Conservation (phyloP, 2,113 vertebrate genomes). For the Antidorcas marsupialis region DNA sequence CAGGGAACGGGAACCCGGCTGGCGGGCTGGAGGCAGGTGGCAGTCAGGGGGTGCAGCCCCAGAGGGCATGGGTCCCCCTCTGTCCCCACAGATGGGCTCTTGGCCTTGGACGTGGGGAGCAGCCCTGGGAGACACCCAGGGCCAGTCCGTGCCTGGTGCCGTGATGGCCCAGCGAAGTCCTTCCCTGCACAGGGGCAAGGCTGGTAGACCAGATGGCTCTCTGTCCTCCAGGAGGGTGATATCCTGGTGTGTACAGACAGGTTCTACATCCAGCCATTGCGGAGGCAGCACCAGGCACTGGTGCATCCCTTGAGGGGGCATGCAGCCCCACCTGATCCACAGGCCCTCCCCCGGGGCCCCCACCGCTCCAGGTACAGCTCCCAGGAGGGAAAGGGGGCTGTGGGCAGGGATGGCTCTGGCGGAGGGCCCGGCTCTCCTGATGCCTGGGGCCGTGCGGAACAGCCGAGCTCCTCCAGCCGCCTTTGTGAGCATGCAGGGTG, state of each 20-base stretch:
- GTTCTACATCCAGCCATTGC: slow-evolving; percentile 64
- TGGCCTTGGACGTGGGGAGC: background rate
- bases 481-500: background rate
- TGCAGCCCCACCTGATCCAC: slow-evolving; percentile 70
- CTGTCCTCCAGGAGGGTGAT: slow-evolving; percentile 68
- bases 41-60: background rate
- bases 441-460: background rate
- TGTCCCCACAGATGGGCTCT: background rate
- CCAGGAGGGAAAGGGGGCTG: fast-evolving
- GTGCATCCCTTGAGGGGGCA: background rate
- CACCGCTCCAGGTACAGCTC: background rate
- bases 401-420: background rate
- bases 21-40: background rate
- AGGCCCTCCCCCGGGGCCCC: background rate
- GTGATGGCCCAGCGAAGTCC: fast-evolving
- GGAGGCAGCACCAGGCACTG: slow-evolving; percentile 38
- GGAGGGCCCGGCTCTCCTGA: background rate
- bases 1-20: fast-evolving
- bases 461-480: fast-evolving
- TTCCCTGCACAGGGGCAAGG: no score
- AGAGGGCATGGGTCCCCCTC: background rate
- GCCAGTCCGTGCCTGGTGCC: background rate
- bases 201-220: background rate
- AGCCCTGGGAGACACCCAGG: background rate
- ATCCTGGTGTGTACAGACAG: slow-evolving; percentile 7